These are phyloP conservation scores for Coelinius sp. DNA, from an alignment of 2,888 invertebrate genomes.

Conservation along the genomic window DNA sequence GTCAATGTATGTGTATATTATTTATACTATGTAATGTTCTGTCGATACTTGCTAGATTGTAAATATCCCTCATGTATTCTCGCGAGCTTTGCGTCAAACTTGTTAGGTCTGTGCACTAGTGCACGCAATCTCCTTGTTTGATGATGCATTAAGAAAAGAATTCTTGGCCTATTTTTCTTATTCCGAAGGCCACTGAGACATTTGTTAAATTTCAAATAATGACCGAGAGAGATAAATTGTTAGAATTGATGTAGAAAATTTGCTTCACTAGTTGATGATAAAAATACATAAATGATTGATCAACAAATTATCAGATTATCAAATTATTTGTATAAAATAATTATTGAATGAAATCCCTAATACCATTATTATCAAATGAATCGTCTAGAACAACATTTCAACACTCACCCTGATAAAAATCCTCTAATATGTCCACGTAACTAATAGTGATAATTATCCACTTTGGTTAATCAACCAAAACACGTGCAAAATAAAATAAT, in stretches of 20 bases:
- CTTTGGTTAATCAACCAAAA: neutral
- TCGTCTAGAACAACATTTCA: neutral
- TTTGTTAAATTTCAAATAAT: neutral
- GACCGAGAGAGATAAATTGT: neutral
- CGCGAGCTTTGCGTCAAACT: constrained; percentile 27
- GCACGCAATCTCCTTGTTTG: neutral
- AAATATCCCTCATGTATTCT: constrained; percentile 31
- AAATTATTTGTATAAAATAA: neutral
- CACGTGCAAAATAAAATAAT: neutral
- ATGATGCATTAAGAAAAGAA: neutral
- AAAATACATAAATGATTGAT: constrained; percentile 1
- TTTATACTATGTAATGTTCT: constrained; percentile 8
- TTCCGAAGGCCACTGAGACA: neutral
- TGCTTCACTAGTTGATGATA: neutral
- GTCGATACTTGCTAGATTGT: constrained; percentile 15
- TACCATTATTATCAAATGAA: neutral
- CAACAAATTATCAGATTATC: neutral
- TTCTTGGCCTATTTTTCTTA: neutral
- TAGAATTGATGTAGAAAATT: neutral
- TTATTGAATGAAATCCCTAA: neutral
- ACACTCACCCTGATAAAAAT: constrained; percentile 30
- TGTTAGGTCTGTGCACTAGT: constrained; percentile 2
- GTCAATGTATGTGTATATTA: constrained; percentile 6
- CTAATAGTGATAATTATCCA: constrained; percentile 13
- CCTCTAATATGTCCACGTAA: constrained; percentile 20